Evolutionary conservation across 2,797 vertebrate species (phyloP), one percentile per base, ranked within the genome.

Genomic region (Hypotaenidia okinawae): DNA sequence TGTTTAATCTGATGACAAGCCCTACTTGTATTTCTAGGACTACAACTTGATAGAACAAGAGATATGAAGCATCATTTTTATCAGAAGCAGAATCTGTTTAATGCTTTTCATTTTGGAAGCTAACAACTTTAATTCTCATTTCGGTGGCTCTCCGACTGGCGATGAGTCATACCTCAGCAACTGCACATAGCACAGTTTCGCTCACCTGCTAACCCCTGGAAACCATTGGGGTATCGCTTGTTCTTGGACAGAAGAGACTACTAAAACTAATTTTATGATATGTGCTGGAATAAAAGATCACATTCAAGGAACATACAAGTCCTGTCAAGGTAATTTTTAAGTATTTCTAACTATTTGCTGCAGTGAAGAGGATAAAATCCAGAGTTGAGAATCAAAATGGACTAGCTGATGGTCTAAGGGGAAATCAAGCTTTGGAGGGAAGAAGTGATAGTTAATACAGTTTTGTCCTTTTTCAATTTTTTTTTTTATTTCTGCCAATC

Each of bases 351-450:
- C 39, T 62, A 1, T 86, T 81, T 84, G 51, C 51, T 94, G 2
- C 13, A 47, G 35, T 32, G 39, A 64, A 79, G 66, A 13, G 33
- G 13, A 37, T 73, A 55, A 87, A 90, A 82, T 57, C 62, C 3
- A 73, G 8, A 10, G 11, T 72, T 78, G 66, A 69, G 58, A 81
- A 72, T 84, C 2, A 8, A 78, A 93, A 62, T 18, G 6, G 66
- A 39, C 54, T 70, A 54, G 45, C 39, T 89, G 33, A 30, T 72
- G 33, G 61, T 90, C 91, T 52, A 59, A 85, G 63, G 79, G 90
- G 83, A 95, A 94, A 93, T 94, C 74, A 84, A 43, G 47, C 55
- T 88, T 93, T 66, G 33, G 87, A 82, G 62, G 78, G 22, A 76
- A 67, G 63, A 82, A 27, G 8, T 1, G 0, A 10, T 62, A 79